Percentiles rank a stretch among this genome's conserved stretches.
Evolutionary conservation across 2,113 vertebrate genomes (phyloP).

Genomic region (Trogon surrucura): DNA sequence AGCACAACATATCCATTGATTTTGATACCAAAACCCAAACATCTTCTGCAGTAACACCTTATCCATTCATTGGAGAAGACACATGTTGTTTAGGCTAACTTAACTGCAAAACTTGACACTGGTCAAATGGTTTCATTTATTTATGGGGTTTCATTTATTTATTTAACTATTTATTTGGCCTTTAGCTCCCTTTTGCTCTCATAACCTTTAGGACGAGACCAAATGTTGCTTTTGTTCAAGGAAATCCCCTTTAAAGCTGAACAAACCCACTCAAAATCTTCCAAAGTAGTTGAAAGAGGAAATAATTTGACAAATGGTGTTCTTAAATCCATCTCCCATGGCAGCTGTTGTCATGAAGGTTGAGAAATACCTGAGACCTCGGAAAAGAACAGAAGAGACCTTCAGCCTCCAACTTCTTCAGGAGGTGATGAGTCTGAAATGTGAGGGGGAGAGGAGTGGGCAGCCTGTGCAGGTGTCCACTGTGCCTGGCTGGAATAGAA

Average conservation of each 20-base stretch:
- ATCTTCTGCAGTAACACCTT: not conserved
- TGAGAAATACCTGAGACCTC: not conserved
- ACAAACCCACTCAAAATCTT: not conserved
- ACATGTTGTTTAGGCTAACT: not conserved
- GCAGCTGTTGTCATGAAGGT: not conserved
- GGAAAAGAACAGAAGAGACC: not conserved
- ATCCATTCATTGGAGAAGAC: not conserved
- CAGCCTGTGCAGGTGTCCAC: not conserved
- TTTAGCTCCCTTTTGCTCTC: not conserved
- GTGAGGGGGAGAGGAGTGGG: not conserved
- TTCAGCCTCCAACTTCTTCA: not conserved
- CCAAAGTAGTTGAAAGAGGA: not conserved
- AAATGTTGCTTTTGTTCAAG: not conserved
- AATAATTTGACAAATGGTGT: not conserved
- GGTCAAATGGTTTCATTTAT: not conserved
- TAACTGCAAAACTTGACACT: not conserved
- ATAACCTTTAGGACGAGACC: not conserved
- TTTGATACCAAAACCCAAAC: not conserved
- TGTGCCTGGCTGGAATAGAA: not conserved
- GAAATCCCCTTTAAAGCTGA: not conserved
- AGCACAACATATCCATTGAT: not conserved
- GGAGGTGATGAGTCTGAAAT: not conserved
- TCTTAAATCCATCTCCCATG: not conserved
- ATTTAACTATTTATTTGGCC: not conserved
- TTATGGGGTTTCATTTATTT: not conserved